Base-by-base conservation (phyloP, 1,140 invertebrate species). In the Solenopsis invicta region DNA sequence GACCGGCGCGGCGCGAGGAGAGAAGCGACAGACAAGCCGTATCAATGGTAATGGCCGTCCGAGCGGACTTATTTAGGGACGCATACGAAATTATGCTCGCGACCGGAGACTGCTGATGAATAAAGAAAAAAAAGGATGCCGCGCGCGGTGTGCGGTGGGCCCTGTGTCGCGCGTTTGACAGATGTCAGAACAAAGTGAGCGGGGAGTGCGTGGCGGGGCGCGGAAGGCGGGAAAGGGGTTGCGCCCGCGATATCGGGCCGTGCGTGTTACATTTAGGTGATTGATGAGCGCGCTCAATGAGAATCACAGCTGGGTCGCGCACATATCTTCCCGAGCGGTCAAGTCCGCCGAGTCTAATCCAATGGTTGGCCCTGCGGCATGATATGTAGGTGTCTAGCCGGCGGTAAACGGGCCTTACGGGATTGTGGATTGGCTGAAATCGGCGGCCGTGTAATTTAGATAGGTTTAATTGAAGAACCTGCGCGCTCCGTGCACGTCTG, bases 211-310 rank as follows among this genome's bases (percentile, higher is more conserved):
- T 81, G 74, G 76, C 21, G 52, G 54, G 13, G 56, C 4, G 4
- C 0, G 12, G 1, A 16, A 62, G 29, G 2, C 29, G 29, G 71
- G 88, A 82, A 91, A 92, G 88, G 88, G 89, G 92, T 81, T 92
- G 29, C 5, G 87, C 89, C 75, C 80, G 86, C 88, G 86, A 89
- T 91, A 92, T 88, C 89, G 88, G 86, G 4, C 89, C 88, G 89
- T 90, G 92, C 92, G 92, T 81, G 77, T 92, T 94, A 94, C 91
- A 92, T 94, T 95, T 93, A 92, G 92, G 94, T 95, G 94, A 95
- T 95, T 95, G 94, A 95, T 95, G 94, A 94, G 91, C 92, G 92
- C 91, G 91, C 91, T 91, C 91, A 92, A 94, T 93, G 94, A 93
- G 92, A 91, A 92, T 94, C 93, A 90, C 94, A 94, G 93, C 92